phyloP scores from a whole-genome alignment of 2,113 vertebrate species.

The Regulus satrapa region DNA sequence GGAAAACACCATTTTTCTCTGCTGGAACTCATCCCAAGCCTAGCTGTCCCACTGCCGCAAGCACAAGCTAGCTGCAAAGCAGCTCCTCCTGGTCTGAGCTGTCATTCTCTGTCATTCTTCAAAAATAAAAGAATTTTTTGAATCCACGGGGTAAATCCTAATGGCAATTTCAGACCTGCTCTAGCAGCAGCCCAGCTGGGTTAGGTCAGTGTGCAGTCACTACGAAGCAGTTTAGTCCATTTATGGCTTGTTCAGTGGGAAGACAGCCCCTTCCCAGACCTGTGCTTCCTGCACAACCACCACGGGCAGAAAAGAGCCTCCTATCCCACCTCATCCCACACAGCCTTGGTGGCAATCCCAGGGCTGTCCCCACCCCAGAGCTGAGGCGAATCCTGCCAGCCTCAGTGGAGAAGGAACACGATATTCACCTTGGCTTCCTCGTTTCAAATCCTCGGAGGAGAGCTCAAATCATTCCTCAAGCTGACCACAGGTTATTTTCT shows the following conservation, averaged over 20 bases:
- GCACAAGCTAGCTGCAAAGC: neutral
- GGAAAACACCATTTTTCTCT: neutral
- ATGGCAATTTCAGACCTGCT: neutral
- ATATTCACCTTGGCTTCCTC: neutral
- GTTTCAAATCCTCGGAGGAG: neutral
- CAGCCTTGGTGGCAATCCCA: neutral
- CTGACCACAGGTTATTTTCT: neutral
- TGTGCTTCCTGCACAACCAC: neutral
- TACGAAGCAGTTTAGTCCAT: neutral
- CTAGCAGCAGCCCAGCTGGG: neutral
- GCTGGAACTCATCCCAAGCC: neutral
- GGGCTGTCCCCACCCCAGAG: rapidly evolving
- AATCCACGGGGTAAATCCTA: neutral
- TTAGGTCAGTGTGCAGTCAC: neutral
- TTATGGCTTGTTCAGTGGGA: neutral
- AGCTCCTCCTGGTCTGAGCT: neutral
- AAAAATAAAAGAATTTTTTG: neutral
- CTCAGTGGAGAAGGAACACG: neutral
- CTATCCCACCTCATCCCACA: neutral
- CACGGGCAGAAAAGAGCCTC: neutral
- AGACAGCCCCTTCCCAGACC: neutral
- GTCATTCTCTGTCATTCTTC: too few relatives aligned
- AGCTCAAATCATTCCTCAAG: too few relatives aligned
- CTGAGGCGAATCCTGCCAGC: neutral
- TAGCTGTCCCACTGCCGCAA: neutral